These are phyloP conservation scores for Athrips mouffetella DNA, from an alignment of 2,888 invertebrate species.

Conservation along the genomic window DNA sequence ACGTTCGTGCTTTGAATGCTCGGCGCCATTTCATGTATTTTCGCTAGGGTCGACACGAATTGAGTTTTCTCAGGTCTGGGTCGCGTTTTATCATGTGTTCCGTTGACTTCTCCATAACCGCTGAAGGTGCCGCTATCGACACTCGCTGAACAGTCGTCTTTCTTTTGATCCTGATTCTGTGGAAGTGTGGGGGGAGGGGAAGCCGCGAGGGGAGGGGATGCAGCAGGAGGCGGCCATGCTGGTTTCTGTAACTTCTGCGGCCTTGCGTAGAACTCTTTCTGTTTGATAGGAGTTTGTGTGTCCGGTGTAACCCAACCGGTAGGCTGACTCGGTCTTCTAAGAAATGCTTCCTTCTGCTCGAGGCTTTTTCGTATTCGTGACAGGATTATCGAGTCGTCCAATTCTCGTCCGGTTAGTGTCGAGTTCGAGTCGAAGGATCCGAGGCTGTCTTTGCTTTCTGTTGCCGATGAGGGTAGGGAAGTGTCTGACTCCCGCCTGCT, in stretches of 20 bases:
- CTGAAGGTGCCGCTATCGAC: constrained; percentile 70
- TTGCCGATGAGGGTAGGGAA: constrained; percentile 80
- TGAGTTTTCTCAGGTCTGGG: constrained; percentile 65
- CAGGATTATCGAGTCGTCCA: constrained; percentile 85
- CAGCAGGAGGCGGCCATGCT: constrained; percentile 82
- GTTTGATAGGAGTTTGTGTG: constrained; percentile 74
- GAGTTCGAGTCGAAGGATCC: constrained; percentile 84
- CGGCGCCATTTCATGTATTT: constrained; percentile 81
- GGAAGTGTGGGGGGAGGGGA: constrained; percentile 78
- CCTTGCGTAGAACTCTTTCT: constrained; percentile 87
- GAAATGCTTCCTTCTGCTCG: constrained; percentile 93
- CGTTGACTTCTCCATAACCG: constrained; percentile 68
- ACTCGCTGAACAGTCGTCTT: constrained; percentile 69
- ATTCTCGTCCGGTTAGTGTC: constrained; percentile 81
- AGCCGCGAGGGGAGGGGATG: constrained; percentile 68
- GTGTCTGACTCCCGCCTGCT: constrained; percentile 80
- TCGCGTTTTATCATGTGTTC: constrained; percentile 57
- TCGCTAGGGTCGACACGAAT: constrained; percentile 80
- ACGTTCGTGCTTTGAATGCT: constrained; percentile 56
- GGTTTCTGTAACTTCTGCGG: constrained; percentile 86
- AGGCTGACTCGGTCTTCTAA: constrained; percentile 85
- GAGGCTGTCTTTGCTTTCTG: constrained; percentile 83
- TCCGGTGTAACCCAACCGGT: constrained; percentile 78
- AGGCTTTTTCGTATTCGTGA: constrained; percentile 89
- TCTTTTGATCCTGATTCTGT: constrained; percentile 52